phyloP scores from a whole-genome alignment of 1,140 invertebrate species.

The Neoseiulus cucumeris region DNA sequence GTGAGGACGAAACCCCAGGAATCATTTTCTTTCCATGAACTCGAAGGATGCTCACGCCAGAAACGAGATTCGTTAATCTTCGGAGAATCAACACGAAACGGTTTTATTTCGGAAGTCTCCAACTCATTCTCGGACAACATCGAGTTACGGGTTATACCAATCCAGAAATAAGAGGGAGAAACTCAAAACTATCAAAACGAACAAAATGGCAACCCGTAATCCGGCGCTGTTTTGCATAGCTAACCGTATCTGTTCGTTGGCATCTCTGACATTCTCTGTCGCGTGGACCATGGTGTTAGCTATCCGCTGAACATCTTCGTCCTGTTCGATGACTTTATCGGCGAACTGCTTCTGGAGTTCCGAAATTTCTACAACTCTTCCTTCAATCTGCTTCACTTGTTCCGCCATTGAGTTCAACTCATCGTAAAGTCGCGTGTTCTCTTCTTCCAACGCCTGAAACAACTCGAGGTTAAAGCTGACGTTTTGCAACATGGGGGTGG shows the following conservation, averaged over 20 bases:
- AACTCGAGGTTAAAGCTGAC: too few species aligned
- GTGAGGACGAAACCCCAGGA: too few species aligned
- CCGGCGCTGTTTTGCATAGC: constrained; percentile 91
- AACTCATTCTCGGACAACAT: too few species aligned
- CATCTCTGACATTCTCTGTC: constrained; percentile 84
- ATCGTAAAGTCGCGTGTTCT: constrained; percentile 34
- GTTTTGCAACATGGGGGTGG: too few species aligned
- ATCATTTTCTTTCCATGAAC: too few species aligned
- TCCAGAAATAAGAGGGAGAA: constrained; percentile 87
- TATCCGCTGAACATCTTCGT: constrained; percentile 73
- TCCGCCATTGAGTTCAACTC: constrained; percentile 53
- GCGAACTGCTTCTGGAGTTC: constrained; percentile 89
- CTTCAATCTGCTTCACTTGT: constrained; percentile 49
- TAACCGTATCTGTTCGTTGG: constrained; percentile 74
- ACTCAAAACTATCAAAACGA: constrained; percentile 85
- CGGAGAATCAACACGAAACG: too few species aligned
- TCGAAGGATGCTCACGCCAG: too few species aligned
- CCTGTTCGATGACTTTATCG: constrained; percentile 86
- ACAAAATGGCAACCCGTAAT: constrained; percentile 74
- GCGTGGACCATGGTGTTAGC: constrained; percentile 63
- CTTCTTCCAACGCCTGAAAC: constrained; percentile 26
- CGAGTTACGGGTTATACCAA: constrained; percentile 83
- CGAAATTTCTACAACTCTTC: constrained; percentile 82
- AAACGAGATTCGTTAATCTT: too few species aligned
- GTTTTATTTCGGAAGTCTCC: too few species aligned